phyloP scores from a whole-genome alignment of 37 sponge, comb jelly and placozoan species.

The Cladorhizidae sp. region DNA sequence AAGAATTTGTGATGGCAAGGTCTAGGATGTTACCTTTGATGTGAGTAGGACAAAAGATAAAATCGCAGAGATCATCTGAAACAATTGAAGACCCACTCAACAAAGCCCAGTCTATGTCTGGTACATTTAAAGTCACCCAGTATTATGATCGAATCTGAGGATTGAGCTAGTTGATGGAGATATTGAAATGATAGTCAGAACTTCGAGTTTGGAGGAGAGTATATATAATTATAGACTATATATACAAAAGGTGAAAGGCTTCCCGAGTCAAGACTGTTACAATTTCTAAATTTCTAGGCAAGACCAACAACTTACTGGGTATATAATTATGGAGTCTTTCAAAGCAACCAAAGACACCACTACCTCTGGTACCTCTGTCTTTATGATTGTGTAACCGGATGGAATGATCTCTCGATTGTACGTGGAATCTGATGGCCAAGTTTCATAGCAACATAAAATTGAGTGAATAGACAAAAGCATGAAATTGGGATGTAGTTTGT shows the following conservation, averaged over 20 bases:
- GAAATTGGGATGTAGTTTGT: background rate
- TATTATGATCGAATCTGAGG: background rate
- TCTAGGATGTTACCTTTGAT: conserved; percentile 1
- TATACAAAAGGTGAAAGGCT: background rate
- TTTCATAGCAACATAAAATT: conserved; percentile 2
- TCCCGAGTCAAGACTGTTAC: background rate
- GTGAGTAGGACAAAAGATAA: background rate
- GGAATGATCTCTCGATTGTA: background rate
- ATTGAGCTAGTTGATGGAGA: background rate
- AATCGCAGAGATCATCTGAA: background rate
- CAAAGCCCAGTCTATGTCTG: background rate
- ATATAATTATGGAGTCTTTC: background rate
- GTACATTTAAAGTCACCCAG: conserved; percentile 4
- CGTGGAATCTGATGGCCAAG: background rate
- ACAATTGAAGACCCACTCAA: background rate
- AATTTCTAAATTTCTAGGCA: background rate
- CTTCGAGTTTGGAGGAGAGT: background rate
- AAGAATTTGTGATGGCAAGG: background rate
- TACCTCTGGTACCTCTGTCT: conserved; percentile 5
- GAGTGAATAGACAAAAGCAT: background rate
- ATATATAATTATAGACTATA: too few species aligned
- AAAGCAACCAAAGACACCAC: conserved; percentile 6
- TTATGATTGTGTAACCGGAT: background rate
- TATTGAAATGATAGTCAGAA: background rate
- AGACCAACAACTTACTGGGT: background rate